A percentile compares a stretch with the other conserved stretches of the same genome.
These are phyloP conservation scores for Stomatorhinus ivindoensis DNA, from an alignment of 2,113 vertebrate genomes.

Conservation along the genomic window DNA sequence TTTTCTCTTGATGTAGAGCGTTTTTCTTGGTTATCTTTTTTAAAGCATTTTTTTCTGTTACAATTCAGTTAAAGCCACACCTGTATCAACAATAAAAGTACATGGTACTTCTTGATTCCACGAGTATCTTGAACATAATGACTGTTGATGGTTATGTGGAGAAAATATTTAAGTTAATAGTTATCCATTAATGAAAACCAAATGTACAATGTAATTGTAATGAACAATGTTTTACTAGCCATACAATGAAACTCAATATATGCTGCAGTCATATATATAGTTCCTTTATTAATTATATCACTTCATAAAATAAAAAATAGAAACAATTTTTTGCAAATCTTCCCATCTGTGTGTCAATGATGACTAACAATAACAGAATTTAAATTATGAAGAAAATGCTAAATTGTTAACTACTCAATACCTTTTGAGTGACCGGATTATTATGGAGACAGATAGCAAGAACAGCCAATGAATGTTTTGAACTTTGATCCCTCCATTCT, in stretches of 20 bases:
- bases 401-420: not conserved
- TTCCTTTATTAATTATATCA: not conserved
- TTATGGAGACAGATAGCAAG: not conserved
- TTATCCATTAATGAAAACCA: not conserved
- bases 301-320: not conserved
- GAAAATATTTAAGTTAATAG: not conserved
- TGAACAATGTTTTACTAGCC: not conserved
- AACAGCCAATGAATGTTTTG: not conserved
- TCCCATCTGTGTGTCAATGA: not conserved
- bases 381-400: not conserved
- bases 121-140: not conserved
- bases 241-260: constrained; percentile 1
- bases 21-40: not conserved
- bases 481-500: not conserved
- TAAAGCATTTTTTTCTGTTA: not conserved
- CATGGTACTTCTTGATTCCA: not conserved
- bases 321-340: not conserved
- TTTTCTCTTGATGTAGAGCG: not conserved
- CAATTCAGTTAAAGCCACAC: not conserved
- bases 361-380: not conserved
- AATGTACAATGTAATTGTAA: not conserved
- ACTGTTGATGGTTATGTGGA: not conserved
- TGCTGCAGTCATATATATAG: not conserved
- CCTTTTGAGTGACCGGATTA: not conserved
- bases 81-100: not conserved